Evolutionary conservation across 1,140 invertebrate species (phyloP).

Genomic region (Saccostrea cuccullata): DNA sequence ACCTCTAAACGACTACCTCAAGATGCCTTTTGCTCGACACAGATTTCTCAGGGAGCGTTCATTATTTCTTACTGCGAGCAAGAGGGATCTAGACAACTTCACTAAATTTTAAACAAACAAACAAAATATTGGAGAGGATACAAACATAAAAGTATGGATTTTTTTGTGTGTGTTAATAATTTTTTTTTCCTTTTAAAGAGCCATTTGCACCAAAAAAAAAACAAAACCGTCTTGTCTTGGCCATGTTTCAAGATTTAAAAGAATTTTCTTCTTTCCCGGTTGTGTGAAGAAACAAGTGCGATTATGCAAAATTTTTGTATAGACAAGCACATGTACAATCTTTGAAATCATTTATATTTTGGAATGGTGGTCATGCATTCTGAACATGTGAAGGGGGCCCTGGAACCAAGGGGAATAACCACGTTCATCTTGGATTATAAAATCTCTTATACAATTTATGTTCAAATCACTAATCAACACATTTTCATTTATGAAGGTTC

Average conservation of each 20-base stretch:
- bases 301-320: background rate
- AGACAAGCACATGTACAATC: background rate
- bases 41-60: constrained; percentile 26
- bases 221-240: background rate
- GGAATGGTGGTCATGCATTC: too few species aligned
- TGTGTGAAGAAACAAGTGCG: constrained; percentile 23
- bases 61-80: constrained; percentile 35
- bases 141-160: background rate
- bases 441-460: too few species aligned
- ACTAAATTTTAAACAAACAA: too few species aligned
- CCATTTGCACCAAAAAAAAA: background rate
- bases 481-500: too few species aligned
- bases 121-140: background rate
- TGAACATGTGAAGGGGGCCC: too few species aligned
- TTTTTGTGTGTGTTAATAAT: background rate
- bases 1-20: constrained; percentile 25
- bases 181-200: background rate
- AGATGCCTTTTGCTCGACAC: constrained; percentile 29
- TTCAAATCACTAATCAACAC: too few species aligned
- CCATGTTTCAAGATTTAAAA: background rate
- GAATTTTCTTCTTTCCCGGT: background rate
- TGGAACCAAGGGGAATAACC: too few species aligned
- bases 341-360: background rate
- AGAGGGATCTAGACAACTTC: constrained; percentile 7
- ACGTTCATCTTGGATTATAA: too few species aligned